Evolutionary conservation across 2,888 invertebrate species (phyloP).

Genomic region (Gasteruption jaculator): DNA sequence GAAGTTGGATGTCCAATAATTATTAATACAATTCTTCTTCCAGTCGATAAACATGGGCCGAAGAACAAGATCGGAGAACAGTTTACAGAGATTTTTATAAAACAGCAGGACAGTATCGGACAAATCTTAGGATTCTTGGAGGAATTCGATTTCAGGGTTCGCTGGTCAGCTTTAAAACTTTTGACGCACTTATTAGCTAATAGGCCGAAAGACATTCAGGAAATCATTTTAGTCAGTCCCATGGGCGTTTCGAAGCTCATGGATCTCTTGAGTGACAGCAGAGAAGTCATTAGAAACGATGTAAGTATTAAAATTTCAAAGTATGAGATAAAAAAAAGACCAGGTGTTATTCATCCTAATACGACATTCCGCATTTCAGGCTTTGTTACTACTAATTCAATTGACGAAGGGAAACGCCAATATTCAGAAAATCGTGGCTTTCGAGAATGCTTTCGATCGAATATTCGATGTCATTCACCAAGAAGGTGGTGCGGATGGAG

Average conservation of each 20-base stretch:
- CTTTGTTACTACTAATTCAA: constrained; percentile 83
- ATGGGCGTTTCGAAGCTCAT: constrained; percentile 97
- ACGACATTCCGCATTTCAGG: constrained; percentile 46
- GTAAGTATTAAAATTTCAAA: constrained; percentile 50
- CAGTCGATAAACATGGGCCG: constrained; percentile 44
- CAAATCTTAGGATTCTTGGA: constrained; percentile 80
- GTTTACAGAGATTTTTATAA: constrained; percentile 96
- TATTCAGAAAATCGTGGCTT: constrained; percentile 98
- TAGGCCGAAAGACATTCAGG: constrained; percentile 81
- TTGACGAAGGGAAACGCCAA: constrained; percentile 93
- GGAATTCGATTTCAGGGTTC: constrained; percentile 92
- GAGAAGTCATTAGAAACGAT: constrained; percentile 95
- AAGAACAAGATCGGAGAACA: constrained; percentile 75
- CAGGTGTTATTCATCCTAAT: neutral
- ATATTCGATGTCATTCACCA: constrained; percentile 88
- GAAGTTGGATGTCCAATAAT: no score
- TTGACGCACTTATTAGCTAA: constrained; percentile 84
- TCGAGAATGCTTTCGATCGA: constrained; percentile 96
- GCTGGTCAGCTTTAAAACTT: constrained; percentile 85
- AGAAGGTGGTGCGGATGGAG: constrained; percentile 91
- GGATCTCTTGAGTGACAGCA: constrained; percentile 88
- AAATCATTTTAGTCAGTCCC: constrained; percentile 83
- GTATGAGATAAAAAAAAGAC: constrained; percentile 3
- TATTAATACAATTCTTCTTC: constrained; percentile 11
- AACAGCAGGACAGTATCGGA: constrained; percentile 79